A percentile compares a stretch with the other conserved stretches of the same genome.
Conservation (phyloP, 2,797 vertebrate genomes). For the Pelobates cultripes region DNA sequence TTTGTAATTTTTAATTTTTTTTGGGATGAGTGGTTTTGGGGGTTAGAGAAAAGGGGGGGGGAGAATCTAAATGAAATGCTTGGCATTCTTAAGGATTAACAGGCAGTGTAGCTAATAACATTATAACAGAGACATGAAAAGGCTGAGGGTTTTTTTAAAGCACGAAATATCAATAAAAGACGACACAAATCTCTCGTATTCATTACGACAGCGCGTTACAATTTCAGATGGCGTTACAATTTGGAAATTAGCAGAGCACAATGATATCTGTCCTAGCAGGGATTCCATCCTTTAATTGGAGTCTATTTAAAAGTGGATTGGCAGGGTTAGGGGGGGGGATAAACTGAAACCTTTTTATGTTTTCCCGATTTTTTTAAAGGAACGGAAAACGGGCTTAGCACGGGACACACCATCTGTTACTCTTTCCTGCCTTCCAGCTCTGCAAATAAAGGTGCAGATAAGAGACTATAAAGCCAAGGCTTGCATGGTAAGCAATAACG, state of each 20-base stretch:
- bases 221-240: slow-evolving; percentile 33
- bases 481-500: too few relatives aligned
- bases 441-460: too few relatives aligned
- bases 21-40: too few relatives aligned
- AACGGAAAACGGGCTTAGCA: background rate
- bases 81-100: slow-evolving; percentile 82
- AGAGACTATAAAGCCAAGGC: too few relatives aligned
- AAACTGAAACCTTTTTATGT: too few relatives aligned
- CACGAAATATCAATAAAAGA: slow-evolving; percentile 55
- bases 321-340: background rate
- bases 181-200: slow-evolving; percentile 38
- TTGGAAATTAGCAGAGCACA: slow-evolving; percentile 37
- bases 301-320: background rate
- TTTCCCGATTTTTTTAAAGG: background rate
- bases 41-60: background rate
- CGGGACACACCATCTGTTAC: background rate
- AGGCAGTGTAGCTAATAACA: slow-evolving; percentile 80
- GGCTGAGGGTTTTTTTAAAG: slow-evolving; percentile 54
- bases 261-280: slow-evolving; percentile 13
- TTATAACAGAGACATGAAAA: slow-evolving; percentile 70
- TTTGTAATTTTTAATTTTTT: too few relatives aligned
- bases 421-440: too few relatives aligned
- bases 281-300: slow-evolving; percentile 5
- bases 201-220: slow-evolving; percentile 53
- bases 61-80: slow-evolving; percentile 77